phyloP scores from a whole-genome alignment of 2,113 vertebrate genomes.

The Puffinus mauretanicus region DNA sequence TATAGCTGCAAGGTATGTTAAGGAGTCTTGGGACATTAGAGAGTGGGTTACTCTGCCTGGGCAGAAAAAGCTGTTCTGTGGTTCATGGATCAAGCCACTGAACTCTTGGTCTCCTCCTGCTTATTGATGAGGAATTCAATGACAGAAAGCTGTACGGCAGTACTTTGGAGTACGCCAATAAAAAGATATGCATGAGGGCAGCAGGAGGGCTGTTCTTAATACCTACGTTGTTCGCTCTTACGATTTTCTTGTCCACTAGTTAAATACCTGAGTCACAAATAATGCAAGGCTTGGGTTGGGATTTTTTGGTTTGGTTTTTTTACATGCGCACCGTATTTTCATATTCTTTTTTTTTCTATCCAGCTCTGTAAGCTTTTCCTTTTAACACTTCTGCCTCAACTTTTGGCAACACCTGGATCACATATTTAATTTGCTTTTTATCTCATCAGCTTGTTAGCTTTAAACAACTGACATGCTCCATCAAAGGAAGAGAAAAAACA shows the following conservation, averaged over 20 bases:
- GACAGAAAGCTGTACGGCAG: not conserved
- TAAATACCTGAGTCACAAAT: not conserved
- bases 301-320: not conserved
- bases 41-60: not conserved
- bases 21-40: not conserved
- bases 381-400: constrained; percentile 21
- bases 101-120: not conserved
- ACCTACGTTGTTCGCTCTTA: not conserved
- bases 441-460: constrained; percentile 67
- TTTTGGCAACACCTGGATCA: constrained; percentile 56
- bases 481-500: constrained; percentile 37
- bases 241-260: not conserved
- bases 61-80: not conserved
- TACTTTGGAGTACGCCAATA: not conserved
- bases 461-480: constrained; percentile 52
- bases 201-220: not conserved
- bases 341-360: too few relatives aligned
- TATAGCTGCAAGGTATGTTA: not conserved
- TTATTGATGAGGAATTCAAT: not conserved
- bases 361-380: not conserved
- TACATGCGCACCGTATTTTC: not conserved
- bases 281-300: not conserved
- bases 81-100: not conserved
- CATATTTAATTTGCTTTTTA: constrained; percentile 58
- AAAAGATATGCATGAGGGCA: not conserved